phyloP scores from a whole-genome alignment of 2,113 vertebrate species.

The Jaculus jaculus region DNA sequence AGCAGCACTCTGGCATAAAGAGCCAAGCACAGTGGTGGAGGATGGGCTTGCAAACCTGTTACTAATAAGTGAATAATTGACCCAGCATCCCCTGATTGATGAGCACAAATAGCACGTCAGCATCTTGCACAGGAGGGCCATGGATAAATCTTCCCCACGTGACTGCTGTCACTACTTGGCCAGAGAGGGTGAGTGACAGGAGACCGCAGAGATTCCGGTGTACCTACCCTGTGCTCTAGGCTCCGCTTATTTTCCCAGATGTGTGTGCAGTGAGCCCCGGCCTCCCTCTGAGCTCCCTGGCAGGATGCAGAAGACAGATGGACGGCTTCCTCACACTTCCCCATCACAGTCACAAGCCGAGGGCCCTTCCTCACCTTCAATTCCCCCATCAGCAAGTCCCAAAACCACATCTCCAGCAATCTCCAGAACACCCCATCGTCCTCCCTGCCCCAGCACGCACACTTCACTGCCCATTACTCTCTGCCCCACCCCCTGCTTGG shows the following conservation, averaged over 20 bases:
- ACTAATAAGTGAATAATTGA: constrained; percentile 83
- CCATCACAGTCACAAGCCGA: not conserved
- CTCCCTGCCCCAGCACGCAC: too few species aligned
- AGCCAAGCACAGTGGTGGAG: constrained; percentile 33
- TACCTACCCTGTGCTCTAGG: fast-evolving
- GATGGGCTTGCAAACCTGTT: constrained; percentile 77
- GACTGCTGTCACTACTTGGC: not conserved
- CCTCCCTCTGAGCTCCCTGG: fast-evolving
- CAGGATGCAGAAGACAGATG: too few species aligned
- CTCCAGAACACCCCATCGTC: not conserved
- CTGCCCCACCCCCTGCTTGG: too few species aligned
- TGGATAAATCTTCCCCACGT: not conserved
- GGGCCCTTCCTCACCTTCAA: not conserved
- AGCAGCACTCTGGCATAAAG: not conserved
- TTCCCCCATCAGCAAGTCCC: not conserved
- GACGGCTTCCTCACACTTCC: not conserved
- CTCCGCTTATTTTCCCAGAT: not conserved
- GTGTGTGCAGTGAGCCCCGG: not conserved
- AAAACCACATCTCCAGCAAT: not conserved
- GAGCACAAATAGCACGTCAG: not conserved
- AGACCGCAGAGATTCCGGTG: not conserved
- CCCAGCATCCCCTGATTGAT: constrained; percentile 78
- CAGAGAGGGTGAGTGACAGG: not conserved
- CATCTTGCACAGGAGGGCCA: not conserved
- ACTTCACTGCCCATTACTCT: not conserved